These are phyloP conservation scores for Colinus virginianus DNA, from an alignment of 2,113 vertebrate genomes.

Conservation along the genomic window DNA sequence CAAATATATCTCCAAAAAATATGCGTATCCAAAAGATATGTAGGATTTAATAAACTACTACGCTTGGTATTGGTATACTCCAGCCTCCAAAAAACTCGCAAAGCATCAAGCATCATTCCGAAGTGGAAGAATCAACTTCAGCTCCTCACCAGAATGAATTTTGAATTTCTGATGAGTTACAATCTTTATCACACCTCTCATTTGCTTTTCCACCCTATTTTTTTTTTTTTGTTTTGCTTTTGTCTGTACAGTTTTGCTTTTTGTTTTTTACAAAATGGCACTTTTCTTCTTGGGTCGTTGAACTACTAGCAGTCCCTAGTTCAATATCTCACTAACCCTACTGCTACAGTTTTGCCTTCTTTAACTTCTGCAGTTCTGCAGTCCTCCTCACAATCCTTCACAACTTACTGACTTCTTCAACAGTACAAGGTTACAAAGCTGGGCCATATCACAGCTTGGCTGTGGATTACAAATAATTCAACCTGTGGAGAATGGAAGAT, in stretches of 20 bases:
- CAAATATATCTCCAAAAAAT: too few species aligned
- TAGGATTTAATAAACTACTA: background rate
- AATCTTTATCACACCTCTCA: background rate
- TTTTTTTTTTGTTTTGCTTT: too few species aligned
- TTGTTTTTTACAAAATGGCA: background rate
- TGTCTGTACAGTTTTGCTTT: too few species aligned
- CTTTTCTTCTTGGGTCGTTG: background rate
- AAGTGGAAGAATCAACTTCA: background rate
- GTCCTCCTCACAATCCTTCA: background rate
- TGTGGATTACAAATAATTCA: background rate
- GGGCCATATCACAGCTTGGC: background rate
- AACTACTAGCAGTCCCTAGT: background rate
- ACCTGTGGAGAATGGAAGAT: background rate
- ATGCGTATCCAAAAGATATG: background rate
- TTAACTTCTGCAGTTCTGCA: background rate
- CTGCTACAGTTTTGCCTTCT: background rate
- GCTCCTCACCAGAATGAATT: background rate
- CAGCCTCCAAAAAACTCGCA: background rate
- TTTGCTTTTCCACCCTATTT: background rate
- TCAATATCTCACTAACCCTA: background rate
- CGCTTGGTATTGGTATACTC: background rate
- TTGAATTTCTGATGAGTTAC: background rate
- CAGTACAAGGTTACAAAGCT: background rate
- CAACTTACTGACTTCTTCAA: background rate
- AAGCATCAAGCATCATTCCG: background rate